These are phyloP conservation scores for Drosophila eugracilis DNA, from an alignment of 1,140 invertebrate genomes.

Conservation along the genomic window DNA sequence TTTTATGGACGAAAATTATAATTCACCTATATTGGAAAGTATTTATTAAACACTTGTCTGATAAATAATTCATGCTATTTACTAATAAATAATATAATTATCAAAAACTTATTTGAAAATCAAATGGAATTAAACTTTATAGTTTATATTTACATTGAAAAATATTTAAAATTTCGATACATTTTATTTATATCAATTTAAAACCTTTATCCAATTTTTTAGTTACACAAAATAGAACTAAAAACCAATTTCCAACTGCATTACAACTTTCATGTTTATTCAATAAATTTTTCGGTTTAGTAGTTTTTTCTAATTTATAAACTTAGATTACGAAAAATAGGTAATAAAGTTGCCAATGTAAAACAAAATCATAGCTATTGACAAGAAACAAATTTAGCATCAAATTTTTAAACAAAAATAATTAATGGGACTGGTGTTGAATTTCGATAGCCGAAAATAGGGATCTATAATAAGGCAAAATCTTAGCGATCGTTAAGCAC, in stretches of 20 bases:
- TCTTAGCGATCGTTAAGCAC: conserved; percentile 47
- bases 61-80: conserved; percentile 10
- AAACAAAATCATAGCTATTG: conserved; percentile 30
- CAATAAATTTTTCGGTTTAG: conserved; percentile 68
- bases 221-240: no score
- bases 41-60: conserved; percentile 15
- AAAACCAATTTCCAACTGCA: conserved; percentile 40
- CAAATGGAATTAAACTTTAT: conserved; percentile 2
- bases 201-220: not conserved
- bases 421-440: conserved; percentile 19
- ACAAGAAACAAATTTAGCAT: conserved; percentile 15
- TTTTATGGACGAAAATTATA: not conserved
- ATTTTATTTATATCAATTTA: not conserved
- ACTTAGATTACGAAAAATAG: conserved; percentile 67
- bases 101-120: not conserved
- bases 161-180: no score
- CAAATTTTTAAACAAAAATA: conserved; percentile 10
- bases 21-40: not conserved
- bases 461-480: conserved; percentile 53
- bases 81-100: conserved; percentile 9
- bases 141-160: no score
- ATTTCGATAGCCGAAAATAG: conserved; percentile 34
- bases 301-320: conserved; percentile 68
- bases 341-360: conserved; percentile 52
- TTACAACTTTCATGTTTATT: conserved; percentile 80